Evolutionary conservation across 37 sponge, comb jelly and placozoan genomes (phyloP).

Genomic region (Agelas oroides): DNA sequence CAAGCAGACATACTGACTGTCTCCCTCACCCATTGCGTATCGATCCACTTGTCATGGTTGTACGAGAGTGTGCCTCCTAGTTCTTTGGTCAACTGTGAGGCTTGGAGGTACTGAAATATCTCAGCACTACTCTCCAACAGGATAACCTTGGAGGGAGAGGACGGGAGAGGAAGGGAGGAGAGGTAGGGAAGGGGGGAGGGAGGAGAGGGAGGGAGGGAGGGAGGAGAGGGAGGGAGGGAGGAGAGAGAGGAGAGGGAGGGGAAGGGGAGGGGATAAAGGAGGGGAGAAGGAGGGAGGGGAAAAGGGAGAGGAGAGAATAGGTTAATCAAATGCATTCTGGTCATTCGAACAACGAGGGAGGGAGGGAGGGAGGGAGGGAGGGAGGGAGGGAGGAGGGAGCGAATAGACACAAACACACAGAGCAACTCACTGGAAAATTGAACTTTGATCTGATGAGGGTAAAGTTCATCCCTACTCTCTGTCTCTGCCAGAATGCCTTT

Average conservation of each 20-base stretch:
- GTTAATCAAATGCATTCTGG: too few relatives aligned
- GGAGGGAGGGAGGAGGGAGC: background rate
- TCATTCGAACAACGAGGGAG: background rate
- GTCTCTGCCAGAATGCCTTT: slow-evolving; percentile 60
- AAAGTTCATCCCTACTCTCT: slow-evolving; percentile 20
- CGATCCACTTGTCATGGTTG: slow-evolving; percentile 79
- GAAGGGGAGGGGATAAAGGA: background rate
- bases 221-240: background rate
- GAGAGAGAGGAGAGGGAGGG: background rate
- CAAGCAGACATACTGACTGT: too few relatives aligned
- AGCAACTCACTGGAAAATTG: slow-evolving; percentile 56
- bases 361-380: background rate
- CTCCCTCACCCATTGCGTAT: slow-evolving; percentile 47
- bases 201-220: background rate
- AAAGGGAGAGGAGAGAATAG: background rate
- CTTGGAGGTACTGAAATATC: slow-evolving; percentile 48
- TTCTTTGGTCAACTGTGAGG: slow-evolving; percentile 56
- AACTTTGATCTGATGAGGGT: slow-evolving; percentile 48
- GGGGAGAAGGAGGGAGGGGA: background rate
- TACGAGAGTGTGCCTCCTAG: slow-evolving; percentile 71
- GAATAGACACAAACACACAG: background rate
- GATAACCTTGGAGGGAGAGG: slow-evolving; percentile 23
- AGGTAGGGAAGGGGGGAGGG: too few relatives aligned
- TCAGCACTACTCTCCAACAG: slow-evolving; percentile 54
- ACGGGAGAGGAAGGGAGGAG: background rate